A percentile compares a stretch with the other conserved stretches of the same genome.
phyloP scores from a whole-genome alignment of 2,888 invertebrate species.

The Microctonus hyperodae region DNA sequence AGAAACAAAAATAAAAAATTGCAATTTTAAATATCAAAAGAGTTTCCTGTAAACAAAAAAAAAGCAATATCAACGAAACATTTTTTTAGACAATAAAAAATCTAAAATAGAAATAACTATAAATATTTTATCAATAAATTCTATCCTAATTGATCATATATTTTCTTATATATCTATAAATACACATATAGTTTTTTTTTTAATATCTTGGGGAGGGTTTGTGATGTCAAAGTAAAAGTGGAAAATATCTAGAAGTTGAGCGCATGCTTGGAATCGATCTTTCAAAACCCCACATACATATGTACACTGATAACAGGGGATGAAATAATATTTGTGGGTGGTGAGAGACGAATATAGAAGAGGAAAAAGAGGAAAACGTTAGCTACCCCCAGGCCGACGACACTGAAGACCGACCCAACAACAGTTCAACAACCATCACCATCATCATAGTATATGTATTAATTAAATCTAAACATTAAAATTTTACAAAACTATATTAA shows the following conservation, averaged over 20 bases:
- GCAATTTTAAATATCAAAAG: no score
- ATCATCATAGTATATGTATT: constrained; percentile 12
- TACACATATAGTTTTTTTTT: not conserved
- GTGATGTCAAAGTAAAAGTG: constrained; percentile 19
- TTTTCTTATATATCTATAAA: not conserved
- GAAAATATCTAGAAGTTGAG: constrained; percentile 33
- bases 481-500: not conserved
- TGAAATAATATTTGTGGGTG: constrained; percentile 4
- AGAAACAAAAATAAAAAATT: no score
- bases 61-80: not conserved
- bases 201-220: not conserved
- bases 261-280: constrained; percentile 58
- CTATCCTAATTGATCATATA: not conserved
- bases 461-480: not conserved
- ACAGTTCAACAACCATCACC: constrained; percentile 48
- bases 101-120: no score
- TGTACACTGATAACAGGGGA: not conserved
- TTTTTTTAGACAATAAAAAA: not conserved
- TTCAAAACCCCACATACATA: constrained; percentile 25
- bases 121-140: no score
- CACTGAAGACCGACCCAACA: constrained; percentile 52
- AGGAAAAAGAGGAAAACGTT: constrained; percentile 20
- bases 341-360: constrained; percentile 19
- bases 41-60: not conserved
- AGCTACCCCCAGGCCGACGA: constrained; percentile 49